Percentiles rank a stretch among this genome's conserved stretches.
Conservation (phyloP, 53 echinoderm and acorn worm genomes). For the Stichopus horrens region DNA sequence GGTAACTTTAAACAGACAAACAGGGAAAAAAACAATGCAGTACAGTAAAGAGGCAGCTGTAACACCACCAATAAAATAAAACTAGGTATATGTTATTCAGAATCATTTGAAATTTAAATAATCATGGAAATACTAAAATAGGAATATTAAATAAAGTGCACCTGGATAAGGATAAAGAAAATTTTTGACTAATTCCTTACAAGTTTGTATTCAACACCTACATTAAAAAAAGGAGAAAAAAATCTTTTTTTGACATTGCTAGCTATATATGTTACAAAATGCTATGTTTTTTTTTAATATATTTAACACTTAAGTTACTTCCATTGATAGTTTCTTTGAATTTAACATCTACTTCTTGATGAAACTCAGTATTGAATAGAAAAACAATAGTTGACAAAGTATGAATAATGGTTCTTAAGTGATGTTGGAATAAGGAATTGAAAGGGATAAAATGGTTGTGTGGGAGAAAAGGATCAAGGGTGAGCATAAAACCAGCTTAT, state of each 20-base stretch:
- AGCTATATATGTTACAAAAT: not conserved
- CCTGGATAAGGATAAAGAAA: not conserved
- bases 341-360: too few species aligned
- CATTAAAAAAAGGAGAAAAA: not conserved
- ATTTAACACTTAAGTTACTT: not conserved
- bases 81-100: not conserved
- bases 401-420: too few species aligned
- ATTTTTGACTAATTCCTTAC: not conserved
- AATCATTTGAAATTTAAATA: not conserved
- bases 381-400: too few species aligned
- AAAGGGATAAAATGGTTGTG: too few species aligned
- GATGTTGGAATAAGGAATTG: too few species aligned
- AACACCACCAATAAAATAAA: not conserved
- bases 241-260: not conserved
- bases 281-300: not conserved
- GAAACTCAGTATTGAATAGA: too few species aligned
- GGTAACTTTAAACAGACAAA: not conserved
- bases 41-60: not conserved
- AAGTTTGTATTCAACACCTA: not conserved
- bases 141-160: not conserved
- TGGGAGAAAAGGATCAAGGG: too few species aligned
- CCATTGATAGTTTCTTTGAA: not conserved
- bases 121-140: not conserved
- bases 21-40: not conserved
- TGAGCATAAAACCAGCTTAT: too few species aligned